Evolutionary conservation across 2,797 vertebrate species (phyloP).

Genomic region (Myripristis murdjan): DNA sequence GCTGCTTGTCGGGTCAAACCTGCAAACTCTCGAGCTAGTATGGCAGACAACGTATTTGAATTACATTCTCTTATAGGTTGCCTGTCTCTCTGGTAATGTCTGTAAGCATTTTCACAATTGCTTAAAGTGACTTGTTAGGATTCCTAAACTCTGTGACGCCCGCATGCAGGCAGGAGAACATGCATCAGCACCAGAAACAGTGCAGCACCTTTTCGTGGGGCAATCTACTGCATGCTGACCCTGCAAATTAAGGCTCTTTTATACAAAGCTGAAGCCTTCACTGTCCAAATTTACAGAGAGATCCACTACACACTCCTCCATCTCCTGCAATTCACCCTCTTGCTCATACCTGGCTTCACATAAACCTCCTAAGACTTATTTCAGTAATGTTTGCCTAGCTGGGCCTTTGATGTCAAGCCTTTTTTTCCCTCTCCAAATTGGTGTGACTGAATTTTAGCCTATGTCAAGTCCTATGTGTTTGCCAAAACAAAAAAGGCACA

Average conservation of each 20-base stretch:
- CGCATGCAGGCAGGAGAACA: background rate
- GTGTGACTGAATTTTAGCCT: background rate
- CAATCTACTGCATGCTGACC: background rate
- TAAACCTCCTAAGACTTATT: background rate
- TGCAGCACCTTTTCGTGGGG: background rate
- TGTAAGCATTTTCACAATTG: background rate
- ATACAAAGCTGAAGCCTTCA: background rate
- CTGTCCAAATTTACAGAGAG: background rate
- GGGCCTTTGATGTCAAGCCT: background rate
- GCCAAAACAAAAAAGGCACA: background rate
- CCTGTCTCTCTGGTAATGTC: background rate
- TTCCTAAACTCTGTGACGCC: background rate
- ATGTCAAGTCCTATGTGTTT: background rate
- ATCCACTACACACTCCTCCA: background rate
- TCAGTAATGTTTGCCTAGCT: background rate
- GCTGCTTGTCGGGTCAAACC: background rate
- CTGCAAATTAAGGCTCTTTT: background rate
- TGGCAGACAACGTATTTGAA: background rate
- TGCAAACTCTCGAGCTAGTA: background rate
- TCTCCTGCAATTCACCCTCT: background rate
- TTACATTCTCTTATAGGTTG: background rate
- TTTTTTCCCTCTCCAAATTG: background rate
- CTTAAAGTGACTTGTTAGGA: background rate
- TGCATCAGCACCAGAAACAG: conserved; percentile 2
- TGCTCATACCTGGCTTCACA: background rate